phyloP scores from a whole-genome alignment of 1,140 invertebrate genomes.

The Brachionus rubens region DNA sequence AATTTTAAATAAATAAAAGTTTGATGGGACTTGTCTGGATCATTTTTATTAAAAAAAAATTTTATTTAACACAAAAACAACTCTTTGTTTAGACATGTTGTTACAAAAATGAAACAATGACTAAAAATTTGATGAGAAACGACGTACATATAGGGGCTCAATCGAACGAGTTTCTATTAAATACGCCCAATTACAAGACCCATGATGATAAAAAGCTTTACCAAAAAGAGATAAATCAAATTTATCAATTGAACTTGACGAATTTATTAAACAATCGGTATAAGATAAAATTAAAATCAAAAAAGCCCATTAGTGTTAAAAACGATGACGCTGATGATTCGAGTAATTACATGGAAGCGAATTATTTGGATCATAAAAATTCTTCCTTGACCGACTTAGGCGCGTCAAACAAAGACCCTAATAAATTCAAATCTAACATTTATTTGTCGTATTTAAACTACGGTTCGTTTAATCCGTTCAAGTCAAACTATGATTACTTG shows the following conservation, averaged over 20 bases:
- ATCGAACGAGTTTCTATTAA: too few relatives aligned
- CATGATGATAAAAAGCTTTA: too few relatives aligned
- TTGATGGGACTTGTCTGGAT: too few relatives aligned
- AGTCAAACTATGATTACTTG: conserved; percentile 3
- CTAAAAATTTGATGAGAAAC: too few relatives aligned
- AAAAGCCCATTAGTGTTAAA: not conserved
- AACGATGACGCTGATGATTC: not conserved
- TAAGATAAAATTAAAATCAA: not conserved
- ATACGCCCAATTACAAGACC: too few relatives aligned
- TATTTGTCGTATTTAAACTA: conserved; percentile 17
- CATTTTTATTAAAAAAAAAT: too few relatives aligned
- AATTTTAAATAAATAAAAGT: too few relatives aligned
- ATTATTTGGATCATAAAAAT: not conserved
- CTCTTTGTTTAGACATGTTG: too few relatives aligned
- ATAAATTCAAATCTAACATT: conserved; percentile 7
- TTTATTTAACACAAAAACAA: too few relatives aligned
- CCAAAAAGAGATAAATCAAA: conserved; percentile 20
- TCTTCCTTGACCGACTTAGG: not conserved
- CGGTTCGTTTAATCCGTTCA: conserved; percentile 19
- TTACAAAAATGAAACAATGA: too few relatives aligned
- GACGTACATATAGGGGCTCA: too few relatives aligned
- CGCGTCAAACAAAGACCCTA: not conserved
- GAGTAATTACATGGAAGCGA: not conserved
- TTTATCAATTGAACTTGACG: not conserved
- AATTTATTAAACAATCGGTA: not conserved